Conservation (phyloP, 2,113 vertebrate species). For the Antechinus stuartii region DNA sequence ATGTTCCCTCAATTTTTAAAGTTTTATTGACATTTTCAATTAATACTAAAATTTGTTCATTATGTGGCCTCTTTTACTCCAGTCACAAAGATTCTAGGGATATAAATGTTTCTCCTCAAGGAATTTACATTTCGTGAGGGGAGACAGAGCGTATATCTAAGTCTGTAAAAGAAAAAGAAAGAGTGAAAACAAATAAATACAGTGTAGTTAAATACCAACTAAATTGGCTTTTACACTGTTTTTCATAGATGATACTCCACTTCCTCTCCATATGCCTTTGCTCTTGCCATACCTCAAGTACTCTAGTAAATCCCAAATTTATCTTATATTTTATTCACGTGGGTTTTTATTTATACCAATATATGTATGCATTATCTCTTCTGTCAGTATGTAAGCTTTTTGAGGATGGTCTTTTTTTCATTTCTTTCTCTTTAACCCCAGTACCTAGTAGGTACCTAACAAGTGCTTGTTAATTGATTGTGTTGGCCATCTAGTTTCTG, state of each 20-base stretch:
- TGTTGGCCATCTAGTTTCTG: not conserved
- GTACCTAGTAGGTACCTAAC: not conserved
- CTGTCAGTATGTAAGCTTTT: not conserved
- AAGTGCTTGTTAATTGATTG: not conserved
- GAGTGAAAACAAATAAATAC: not conserved
- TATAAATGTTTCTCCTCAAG: not conserved
- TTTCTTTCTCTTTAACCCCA: not conserved
- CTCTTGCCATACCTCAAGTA: not conserved
- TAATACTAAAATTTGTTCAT: not conserved
- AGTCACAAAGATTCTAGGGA: not conserved
- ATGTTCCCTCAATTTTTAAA: not conserved
- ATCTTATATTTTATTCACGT: not conserved
- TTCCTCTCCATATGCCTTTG: not conserved
- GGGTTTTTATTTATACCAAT: not conserved
- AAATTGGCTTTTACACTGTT: not conserved
- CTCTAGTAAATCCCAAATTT: not conserved
- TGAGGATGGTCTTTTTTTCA: not conserved
- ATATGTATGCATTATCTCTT: not conserved
- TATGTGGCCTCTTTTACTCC: not conserved
- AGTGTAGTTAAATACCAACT: not conserved
- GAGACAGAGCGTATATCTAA: not conserved
- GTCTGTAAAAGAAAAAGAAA: not conserved
- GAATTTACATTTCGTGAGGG: not conserved
- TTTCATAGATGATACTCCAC: not conserved
- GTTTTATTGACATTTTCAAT: not conserved